Evolutionary conservation across 2,888 invertebrate genomes (phyloP), one percentile per base, ranked within the genome.

Genomic region (Metallyticus violacea): DNA sequence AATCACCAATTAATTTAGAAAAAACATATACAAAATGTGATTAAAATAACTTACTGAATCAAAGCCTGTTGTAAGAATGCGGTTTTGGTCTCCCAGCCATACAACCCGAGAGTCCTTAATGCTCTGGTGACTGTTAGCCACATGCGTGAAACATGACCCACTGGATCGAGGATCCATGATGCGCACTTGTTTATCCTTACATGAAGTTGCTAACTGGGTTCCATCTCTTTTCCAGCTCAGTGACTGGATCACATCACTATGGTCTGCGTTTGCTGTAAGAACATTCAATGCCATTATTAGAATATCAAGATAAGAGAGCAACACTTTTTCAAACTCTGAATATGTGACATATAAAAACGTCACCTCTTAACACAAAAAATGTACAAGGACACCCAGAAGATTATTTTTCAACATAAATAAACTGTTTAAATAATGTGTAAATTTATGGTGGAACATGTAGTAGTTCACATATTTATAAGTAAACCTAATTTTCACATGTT

Each of bases 171-270:
- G 98, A 92, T 99, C 98, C 89, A 97, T 93, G 77, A 99, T 94
- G 85, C 98, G 94, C 1, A 99, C 94, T 91, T 95, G 95, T 91
- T 97, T 97, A 91, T 99, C 99, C 92, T 98, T 98, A 92, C 97
- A 97, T 0, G 98, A 97, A 0, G 98, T 97, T 6, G 96, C 97
- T 85, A 99, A 90, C 2, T 94, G 93, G 85, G 94, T 94, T 9
- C 99, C 99, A 91, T 98, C 97, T 88, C 95, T 95, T 91, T 97
- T 97, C 99, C 99, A 99, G 88, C 96, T 96, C 0, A 97, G 93
- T 0, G 97, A 97, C 91, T 98, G 98, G 89, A 98, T 96, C 9
- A 97, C 97, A 90, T 98, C 98, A 0, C 95, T 94, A 90, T 98
- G 97, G 89, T 94, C 95, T 77, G 90, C 94, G 91, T 95, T 95